These are phyloP conservation scores for Thaumetopoea pityocampa DNA, from an alignment of 1,140 invertebrate species.

Conservation along the genomic window DNA sequence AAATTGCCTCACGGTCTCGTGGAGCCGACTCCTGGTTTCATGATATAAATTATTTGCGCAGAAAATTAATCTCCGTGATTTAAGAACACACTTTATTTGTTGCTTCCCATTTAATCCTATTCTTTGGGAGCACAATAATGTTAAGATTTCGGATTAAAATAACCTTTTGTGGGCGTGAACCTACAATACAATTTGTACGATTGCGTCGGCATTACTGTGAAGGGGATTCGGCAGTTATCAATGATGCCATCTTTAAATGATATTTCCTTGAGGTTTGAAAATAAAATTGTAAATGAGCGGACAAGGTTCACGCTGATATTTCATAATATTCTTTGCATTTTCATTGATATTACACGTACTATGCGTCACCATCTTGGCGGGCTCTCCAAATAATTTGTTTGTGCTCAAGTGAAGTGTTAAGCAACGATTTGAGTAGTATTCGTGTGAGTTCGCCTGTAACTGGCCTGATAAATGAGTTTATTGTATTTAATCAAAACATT, in stretches of 20 bases:
- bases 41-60: constrained; percentile 66
- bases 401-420: constrained; percentile 1
- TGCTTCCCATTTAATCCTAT: constrained; percentile 25
- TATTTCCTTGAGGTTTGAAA: constrained; percentile 3
- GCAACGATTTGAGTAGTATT: not conserved
- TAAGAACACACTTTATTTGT: constrained; percentile 50
- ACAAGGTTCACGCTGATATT: too few species aligned
- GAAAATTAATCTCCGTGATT: constrained; percentile 69
- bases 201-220: not conserved
- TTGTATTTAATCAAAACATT: constrained; percentile 21
- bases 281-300: not conserved
- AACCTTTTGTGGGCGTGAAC: not conserved
- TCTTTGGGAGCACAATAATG: constrained; percentile 11
- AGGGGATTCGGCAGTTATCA: not conserved
- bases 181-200: constrained; percentile 1
- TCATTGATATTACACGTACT: not conserved
- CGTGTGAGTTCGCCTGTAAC: not conserved
- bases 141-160: constrained; percentile 9
- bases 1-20: constrained; percentile 71
- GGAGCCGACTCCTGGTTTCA: constrained; percentile 59
- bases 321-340: constrained; percentile 2
- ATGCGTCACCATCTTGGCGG: not conserved
- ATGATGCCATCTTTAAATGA: constrained; percentile 1
- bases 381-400: not conserved
- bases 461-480: constrained; percentile 9